Percentiles rank a stretch among this genome's conserved stretches.
These are phyloP conservation scores for Papilio protenor DNA, from an alignment of 2,888 invertebrate genomes.

Conservation along the genomic window DNA sequence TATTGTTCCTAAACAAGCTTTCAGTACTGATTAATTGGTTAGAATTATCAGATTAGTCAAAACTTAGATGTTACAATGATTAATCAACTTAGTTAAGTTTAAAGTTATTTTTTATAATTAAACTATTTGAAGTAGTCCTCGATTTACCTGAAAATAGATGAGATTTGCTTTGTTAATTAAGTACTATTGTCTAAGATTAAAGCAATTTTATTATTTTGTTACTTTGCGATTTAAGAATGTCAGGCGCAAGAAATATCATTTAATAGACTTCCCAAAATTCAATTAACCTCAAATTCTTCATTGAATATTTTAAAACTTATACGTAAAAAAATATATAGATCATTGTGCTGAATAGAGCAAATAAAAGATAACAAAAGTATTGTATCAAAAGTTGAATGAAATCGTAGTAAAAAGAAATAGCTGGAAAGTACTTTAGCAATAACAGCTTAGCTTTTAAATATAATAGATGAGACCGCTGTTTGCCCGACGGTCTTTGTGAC, in stretches of 20 bases:
- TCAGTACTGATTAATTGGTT: conserved; percentile 8
- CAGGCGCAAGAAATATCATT: neutral
- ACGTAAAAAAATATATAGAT: neutral
- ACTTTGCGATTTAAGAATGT: neutral
- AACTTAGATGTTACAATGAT: neutral
- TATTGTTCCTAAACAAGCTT: conserved; percentile 4
- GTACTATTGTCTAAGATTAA: neutral
- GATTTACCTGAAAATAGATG: neutral
- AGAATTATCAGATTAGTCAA: neutral
- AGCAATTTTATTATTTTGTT: neutral
- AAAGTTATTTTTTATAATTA: neutral
- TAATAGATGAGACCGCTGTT: conserved; percentile 15
- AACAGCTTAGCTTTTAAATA: conserved; percentile 21
- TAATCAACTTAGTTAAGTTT: neutral
- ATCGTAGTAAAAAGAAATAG: conserved; percentile 12
- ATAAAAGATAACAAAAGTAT: neutral
- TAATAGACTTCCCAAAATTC: neutral
- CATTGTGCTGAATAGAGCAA: neutral
- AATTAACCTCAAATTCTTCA: neutral
- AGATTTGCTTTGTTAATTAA: neutral
- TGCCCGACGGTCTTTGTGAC: conserved; percentile 16
- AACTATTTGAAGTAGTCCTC: neutral
- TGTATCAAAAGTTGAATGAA: conserved; percentile 9
- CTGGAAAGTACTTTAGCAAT: conserved; percentile 12
- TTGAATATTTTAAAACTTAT: neutral